A percentile compares a stretch with the other conserved stretches of the same genome.
Conservation (phyloP, 2,113 vertebrate species). For the Mionectes macconnelli region DNA sequence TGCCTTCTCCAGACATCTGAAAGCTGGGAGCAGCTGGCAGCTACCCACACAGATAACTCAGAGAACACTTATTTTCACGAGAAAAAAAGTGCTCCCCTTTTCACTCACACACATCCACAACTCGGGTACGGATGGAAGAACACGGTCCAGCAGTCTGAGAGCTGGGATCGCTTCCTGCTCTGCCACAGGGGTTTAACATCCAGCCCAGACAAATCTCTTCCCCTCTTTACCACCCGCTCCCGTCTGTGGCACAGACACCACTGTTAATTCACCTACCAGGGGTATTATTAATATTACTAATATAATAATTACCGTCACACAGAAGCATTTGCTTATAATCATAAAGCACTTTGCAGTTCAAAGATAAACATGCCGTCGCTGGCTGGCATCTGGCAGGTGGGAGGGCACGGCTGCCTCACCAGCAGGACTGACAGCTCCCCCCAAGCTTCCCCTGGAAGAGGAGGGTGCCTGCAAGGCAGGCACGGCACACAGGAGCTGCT, state of each 20-base stretch:
- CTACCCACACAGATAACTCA: not conserved
- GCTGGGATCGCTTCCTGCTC: not conserved
- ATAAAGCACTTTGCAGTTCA: not conserved
- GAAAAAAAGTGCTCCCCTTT: not conserved
- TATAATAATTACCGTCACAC: not conserved
- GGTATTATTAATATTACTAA: not conserved
- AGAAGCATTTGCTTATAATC: not conserved
- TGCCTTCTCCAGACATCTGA: not conserved
- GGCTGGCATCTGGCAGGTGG: slow-evolving; percentile 14
- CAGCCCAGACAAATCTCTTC: slow-evolving; percentile 10
- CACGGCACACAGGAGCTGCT: not conserved
- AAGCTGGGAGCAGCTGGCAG: slow-evolving; percentile 46
- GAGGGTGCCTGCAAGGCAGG: not conserved
- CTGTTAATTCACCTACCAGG: not conserved
- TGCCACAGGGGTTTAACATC: not conserved
- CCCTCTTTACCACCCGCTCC: slow-evolving; percentile 18
- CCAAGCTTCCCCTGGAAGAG: not conserved
- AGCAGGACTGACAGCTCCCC: not conserved
- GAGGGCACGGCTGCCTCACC: not conserved
- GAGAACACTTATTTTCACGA: not conserved
- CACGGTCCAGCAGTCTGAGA: not conserved
- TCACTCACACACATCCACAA: not conserved
- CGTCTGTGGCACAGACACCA: not conserved
- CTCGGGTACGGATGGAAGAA: not conserved
- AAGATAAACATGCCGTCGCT: not conserved